Evolutionary conservation across 2,113 vertebrate genomes (phyloP), one percentile per base, ranked within the genome.

Genomic region (Cranoglanis bouderius): DNA sequence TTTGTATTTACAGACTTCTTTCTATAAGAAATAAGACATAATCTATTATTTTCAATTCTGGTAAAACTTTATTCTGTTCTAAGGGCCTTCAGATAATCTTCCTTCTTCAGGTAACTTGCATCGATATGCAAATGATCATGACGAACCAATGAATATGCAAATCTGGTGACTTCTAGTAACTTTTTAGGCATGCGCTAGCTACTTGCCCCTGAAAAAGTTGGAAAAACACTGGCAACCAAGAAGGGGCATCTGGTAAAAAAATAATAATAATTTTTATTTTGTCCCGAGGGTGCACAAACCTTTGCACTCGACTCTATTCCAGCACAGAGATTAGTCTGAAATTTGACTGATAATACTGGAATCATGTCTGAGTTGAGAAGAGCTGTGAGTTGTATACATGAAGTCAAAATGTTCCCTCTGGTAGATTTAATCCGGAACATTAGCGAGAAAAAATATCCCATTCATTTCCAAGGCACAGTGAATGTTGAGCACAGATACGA

Each of bases 401-500:
- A 35, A 70, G 32, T 35, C 32, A 32, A 70, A 70, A 35, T 18
- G 18, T 19, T 38, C 16, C 18, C 67, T 72, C 14, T 14, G 29
- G 29, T 67, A 67, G 67, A 72, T 74, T 74, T 21, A 38, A 40
- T 21, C 35, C 70, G 40, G 35, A 38, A 21, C 18, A 40, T 38
- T 19, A 72, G 35, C 16, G 5, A 40, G 49, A n/a, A 35, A 82
- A 82, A 55, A 35, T 21, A 9, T 57, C 57, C 1, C 12, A 19
- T 80, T 51, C 26, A n/a, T 80, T 63, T n/a, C 40, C 78, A 87
- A 81, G 67, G 55, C 74, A 57, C 82, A 74, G 55, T 53, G 35
- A 78, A 88, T 63, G 14, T 90, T 14, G 55, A 32, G 19, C 40
- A 40, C 19, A 85, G 19, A 38, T 43, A 18, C 61, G 88, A 19